Base-by-base conservation (phyloP, 2,888 invertebrate species). In the Megalurothrips usitatus region DNA sequence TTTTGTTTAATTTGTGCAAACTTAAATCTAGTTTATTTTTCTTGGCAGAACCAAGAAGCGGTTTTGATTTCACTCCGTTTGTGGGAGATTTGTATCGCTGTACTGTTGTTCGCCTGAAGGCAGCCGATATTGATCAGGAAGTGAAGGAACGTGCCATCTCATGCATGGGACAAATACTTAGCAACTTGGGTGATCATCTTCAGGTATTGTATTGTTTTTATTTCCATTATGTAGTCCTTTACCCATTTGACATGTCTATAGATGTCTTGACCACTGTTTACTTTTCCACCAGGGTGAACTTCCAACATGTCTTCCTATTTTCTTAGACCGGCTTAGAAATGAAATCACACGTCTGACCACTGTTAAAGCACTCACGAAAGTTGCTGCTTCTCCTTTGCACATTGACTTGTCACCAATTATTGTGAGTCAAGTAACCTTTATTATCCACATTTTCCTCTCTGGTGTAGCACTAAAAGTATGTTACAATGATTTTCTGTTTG, bases 41-140 rank as follows among this genome's bases (percentile, higher is more conserved):
- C 81, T 82, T 81, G 80, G 23, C 34, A 88, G 88, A 88, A 82
- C 86, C 87, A 83, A 86, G 87, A 83, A 88, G 90, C 3, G 89
- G 90, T 75, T 91, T 94, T 84, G 94, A 96, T 87, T 92, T 96
- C 84, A 90, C 91, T 4, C 92, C 92, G n/a, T 94, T 94, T 87
- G 93, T 96, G 34, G 90, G 90, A 19, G 92, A 92, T 82, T 92
- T 95, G 86, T 98, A 98, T 87, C 90, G 91, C 82, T 95, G 95
- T 85, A 96, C 97, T 0, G 88, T 97, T 84, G 91, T 93, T 82
- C 92, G 97, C 82, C 90, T 99, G 68, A 94, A 94, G 85, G 96
- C 98, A 52, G 95, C 98, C 0, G 99, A 99, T 87, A 97, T 99
- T 86, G 99, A 99, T 89, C 99, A 99, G 87, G 99, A 99, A 88